phyloP scores from a whole-genome alignment of 2,113 vertebrate genomes.

The Astatoreochromis straeleni region DNA sequence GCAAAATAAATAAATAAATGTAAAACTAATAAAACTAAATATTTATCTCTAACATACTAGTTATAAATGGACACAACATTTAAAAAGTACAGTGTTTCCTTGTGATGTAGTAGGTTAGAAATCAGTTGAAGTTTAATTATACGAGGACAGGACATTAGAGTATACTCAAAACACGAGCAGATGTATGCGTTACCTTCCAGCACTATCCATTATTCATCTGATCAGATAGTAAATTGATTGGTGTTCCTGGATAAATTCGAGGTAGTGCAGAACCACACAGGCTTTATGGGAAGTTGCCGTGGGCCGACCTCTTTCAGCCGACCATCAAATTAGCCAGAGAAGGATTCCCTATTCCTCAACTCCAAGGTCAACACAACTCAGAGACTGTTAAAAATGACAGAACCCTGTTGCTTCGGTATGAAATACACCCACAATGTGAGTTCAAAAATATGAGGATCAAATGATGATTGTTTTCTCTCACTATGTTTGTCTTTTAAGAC shows the following conservation, averaged over 20 bases:
- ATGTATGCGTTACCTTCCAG: not conserved
- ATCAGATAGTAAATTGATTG: not conserved
- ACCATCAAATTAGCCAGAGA: not conserved
- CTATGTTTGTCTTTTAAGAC: not conserved
- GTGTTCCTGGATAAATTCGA: not conserved
- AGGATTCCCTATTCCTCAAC: not conserved
- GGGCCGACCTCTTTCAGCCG: not conserved
- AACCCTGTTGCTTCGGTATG: fast-evolving
- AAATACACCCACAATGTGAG: not conserved
- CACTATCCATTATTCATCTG: not conserved
- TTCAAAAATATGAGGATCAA: not conserved
- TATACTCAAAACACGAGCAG: not conserved
- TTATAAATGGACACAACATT: not conserved
- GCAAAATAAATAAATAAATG: not conserved
- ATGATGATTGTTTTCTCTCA: not conserved
- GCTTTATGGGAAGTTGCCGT: not conserved
- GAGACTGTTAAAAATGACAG: not conserved
- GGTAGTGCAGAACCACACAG: not conserved
- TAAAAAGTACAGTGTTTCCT: not conserved
- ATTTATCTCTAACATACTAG: not conserved
- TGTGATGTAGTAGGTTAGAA: not conserved
- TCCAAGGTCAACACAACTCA: not conserved
- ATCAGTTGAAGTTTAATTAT: not conserved
- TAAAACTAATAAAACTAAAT: not conserved
- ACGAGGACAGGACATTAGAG: not conserved